A percentile compares a stretch with the other conserved stretches of the same genome.
These are phyloP conservation scores for Sphenodon punctatus DNA, from an alignment of 2,797 vertebrate genomes.

Conservation along the genomic window DNA sequence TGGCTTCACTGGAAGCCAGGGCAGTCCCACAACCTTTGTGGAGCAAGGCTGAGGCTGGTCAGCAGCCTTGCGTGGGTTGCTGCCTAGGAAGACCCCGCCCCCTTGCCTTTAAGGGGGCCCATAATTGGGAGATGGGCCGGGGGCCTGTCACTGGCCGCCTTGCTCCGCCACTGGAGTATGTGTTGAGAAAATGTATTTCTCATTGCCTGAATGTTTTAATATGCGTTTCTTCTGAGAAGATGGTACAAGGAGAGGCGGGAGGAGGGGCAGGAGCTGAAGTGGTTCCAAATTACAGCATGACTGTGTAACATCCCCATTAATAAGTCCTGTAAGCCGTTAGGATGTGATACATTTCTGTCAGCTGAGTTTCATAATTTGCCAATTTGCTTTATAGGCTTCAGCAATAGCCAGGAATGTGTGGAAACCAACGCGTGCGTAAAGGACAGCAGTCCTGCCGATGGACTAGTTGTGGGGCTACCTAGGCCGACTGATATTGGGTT, in stretches of 20 bases:
- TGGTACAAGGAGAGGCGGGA: not conserved
- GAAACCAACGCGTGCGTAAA: not conserved
- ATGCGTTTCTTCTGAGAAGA: not conserved
- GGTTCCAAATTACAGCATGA: not conserved
- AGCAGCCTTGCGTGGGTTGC: too few relatives aligned
- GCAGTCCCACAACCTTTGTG: too few relatives aligned
- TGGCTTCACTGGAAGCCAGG: too few relatives aligned
- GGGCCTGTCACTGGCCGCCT: too few relatives aligned
- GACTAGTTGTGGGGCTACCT: not conserved
- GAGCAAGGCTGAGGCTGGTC: too few relatives aligned
- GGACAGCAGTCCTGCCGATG: not conserved
- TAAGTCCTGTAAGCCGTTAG: not conserved
- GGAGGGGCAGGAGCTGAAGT: not conserved
- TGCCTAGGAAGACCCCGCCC: too few relatives aligned
- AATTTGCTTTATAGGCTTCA: not conserved
- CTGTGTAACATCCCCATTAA: not conserved
- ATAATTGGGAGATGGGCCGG: too few relatives aligned
- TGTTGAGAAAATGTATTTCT: not conserved
- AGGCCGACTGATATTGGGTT: not conserved
- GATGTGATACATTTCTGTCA: not conserved
- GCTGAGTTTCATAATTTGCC: not conserved
- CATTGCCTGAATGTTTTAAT: not conserved
- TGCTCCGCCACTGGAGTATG: too few relatives aligned
- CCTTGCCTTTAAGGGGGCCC: too few relatives aligned
- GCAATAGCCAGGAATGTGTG: not conserved